Conservation (phyloP, 2,113 vertebrate genomes). For the Garra rufa region DNA sequence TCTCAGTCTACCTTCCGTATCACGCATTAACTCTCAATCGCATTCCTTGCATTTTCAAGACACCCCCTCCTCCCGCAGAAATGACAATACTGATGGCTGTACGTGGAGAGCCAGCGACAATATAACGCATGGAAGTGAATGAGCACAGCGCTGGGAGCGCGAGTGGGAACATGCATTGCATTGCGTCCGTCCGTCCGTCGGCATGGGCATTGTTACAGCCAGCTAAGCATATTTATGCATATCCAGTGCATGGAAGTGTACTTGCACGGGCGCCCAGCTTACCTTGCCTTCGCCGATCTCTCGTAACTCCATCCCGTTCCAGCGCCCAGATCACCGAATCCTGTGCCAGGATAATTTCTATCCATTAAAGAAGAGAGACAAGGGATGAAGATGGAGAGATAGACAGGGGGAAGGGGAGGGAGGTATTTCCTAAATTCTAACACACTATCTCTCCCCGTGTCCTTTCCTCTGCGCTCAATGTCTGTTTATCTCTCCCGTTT, state of each 20-base stretch:
- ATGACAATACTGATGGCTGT: constrained; percentile 69
- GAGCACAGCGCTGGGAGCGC: constrained; percentile 41
- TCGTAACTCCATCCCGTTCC: constrained; percentile 92
- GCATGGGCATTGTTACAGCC: constrained; percentile 67
- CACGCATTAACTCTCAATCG: constrained; percentile 71
- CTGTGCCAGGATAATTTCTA: constrained; percentile 90
- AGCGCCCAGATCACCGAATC: constrained; percentile 88
- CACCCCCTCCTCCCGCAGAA: constrained; percentile 55
- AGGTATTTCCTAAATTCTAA: constrained; percentile 68
- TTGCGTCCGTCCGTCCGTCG: constrained; percentile 39
- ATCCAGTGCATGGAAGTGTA: constrained; percentile 47
- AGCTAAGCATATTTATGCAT: constrained; percentile 50
- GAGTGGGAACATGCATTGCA: constrained; percentile 16
- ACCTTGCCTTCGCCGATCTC: constrained; percentile 89
- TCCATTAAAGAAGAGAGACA: constrained; percentile 83
- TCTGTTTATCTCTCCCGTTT: constrained; percentile 80
- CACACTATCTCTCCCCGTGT: constrained; percentile 66
- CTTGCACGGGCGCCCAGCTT: constrained; percentile 63
- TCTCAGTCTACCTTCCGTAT: constrained; percentile 66
- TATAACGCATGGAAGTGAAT: constrained; percentile 50
- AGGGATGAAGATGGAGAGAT: constrained; percentile 76
- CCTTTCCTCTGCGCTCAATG: constrained; percentile 65
- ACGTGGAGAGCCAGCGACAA: constrained; percentile 61
- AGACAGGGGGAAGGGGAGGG: constrained; percentile 67
- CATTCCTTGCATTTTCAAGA: constrained; percentile 77